Conservation (phyloP, 2,888 invertebrate species). For the Hypomecis punctinalis region DNA sequence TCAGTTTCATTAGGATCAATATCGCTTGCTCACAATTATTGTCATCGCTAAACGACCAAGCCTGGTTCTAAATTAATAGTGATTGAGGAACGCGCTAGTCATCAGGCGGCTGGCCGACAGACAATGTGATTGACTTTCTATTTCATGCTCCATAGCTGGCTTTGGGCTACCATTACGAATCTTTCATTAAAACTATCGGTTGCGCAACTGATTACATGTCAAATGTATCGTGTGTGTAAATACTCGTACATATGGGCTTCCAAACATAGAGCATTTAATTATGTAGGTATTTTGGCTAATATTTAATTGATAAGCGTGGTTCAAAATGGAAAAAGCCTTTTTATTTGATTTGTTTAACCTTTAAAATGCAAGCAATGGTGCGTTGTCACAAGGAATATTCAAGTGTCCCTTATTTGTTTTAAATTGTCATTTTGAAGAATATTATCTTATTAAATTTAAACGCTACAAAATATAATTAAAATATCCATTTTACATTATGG, state of each 20-base stretch:
- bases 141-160: conserved; percentile 66
- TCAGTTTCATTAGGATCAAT: conserved; percentile 14
- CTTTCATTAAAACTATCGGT: conserved; percentile 40
- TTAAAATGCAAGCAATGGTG: too few relatives aligned
- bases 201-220: conserved; percentile 39
- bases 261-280: too few relatives aligned
- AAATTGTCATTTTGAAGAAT: too few relatives aligned
- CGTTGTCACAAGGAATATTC: too few relatives aligned
- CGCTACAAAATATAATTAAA: too few relatives aligned
- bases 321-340: too few relatives aligned
- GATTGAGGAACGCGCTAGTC: conserved; percentile 54
- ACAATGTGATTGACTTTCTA: conserved; percentile 67
- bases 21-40: conserved; percentile 23
- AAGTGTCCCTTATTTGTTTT: too few relatives aligned
- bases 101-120: conserved; percentile 46
- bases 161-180: conserved; percentile 50
- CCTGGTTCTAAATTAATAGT: conserved; percentile 44
- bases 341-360: too few relatives aligned
- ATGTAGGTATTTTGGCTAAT: too few relatives aligned
- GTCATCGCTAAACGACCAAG: conserved; percentile 31
- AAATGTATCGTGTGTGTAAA: conserved; percentile 18
- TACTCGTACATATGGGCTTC: not conserved
- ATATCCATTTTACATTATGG: too few relatives aligned
- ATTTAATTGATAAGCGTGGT: too few relatives aligned
- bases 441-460: too few relatives aligned